These are phyloP conservation scores for Trachops cirrhosus DNA, from an alignment of 2,797 vertebrate genomes.

Conservation along the genomic window DNA sequence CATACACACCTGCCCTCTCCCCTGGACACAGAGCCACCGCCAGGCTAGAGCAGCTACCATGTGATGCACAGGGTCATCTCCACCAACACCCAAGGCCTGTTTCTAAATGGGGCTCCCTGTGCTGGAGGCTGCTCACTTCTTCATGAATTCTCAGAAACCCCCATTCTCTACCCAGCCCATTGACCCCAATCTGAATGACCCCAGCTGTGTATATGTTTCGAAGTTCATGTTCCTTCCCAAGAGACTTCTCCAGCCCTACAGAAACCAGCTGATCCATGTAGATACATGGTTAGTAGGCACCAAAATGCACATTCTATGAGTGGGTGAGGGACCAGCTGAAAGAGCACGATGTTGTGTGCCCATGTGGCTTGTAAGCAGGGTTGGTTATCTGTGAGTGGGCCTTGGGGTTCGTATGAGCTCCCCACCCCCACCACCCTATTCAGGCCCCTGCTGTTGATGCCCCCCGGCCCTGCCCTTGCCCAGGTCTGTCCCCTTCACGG, in stretches of 20 bases:
- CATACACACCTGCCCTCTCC: accelerated
- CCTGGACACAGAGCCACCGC: background rate
- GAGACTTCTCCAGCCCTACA: background rate
- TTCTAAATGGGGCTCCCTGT: background rate
- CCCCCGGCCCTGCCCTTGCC: background rate
- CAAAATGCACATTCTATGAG: background rate
- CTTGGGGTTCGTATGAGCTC: background rate
- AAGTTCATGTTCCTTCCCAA: background rate
- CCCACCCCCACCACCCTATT: constrained; percentile 7
- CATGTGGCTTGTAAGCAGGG: background rate
- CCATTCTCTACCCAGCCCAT: background rate
- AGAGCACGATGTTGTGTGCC: no score
- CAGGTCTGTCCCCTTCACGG: background rate
- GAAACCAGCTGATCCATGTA: background rate
- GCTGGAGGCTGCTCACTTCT: background rate
- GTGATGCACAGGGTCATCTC: background rate
- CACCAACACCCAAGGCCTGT: background rate
- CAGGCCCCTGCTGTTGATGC: background rate
- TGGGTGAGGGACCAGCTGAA: background rate
- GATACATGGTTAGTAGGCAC: background rate
- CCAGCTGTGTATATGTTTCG: background rate
- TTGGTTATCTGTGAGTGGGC: background rate
- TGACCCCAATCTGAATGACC: background rate
- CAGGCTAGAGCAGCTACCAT: background rate
- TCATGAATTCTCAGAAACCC: background rate